Evolutionary conservation across 2,888 invertebrate species (phyloP), one percentile per base, ranked within the genome.

Genomic region (Selenia dentaria): DNA sequence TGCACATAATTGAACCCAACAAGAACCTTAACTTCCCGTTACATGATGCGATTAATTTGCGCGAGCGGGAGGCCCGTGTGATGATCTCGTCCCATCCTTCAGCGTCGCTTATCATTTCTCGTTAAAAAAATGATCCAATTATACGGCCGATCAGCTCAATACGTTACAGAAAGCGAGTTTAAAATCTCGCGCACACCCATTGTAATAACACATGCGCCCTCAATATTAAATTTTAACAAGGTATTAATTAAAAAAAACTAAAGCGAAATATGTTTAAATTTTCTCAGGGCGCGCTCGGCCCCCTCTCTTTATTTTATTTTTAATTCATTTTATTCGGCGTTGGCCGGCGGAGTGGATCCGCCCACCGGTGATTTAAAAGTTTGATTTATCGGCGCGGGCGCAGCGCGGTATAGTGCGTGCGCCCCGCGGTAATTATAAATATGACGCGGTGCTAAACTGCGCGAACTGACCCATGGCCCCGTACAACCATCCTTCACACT

Each of bases 181-280:
- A 83, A 75, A 83, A 85, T 83, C 84, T 82, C 76, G 65, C 81
- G 84, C 85, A 87, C 85, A 87, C 88, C 89, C 89, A 89, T 88
- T 87, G 89, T 89, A 89, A 88, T 88, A 88, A 88, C 84, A 84
- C 75, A 79, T 86, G 78, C 82, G 87, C 82, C 80, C 85, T 87
- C 88, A 83, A 89, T 89, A 90, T 90, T 88, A 89, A 89, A 89
- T 87, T 89, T 90, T 90, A 90, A 90, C 90, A 90, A 90, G 90
- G 90, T 89, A 90, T 89, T 88, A 90, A 90, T 89, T 89, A 88
- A 90, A 89, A n/a, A 90, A 90, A 89, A 89, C 81, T 86, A 88
- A 90, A 88, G 89, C 89, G 83, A 88, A 89, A 87, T 84, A 80
- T 83, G 74, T 87, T 88, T 82, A 81, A 87, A 83, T 88, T 87